phyloP scores from a whole-genome alignment of 2,888 invertebrate genomes.

The Nasonia oneida region DNA sequence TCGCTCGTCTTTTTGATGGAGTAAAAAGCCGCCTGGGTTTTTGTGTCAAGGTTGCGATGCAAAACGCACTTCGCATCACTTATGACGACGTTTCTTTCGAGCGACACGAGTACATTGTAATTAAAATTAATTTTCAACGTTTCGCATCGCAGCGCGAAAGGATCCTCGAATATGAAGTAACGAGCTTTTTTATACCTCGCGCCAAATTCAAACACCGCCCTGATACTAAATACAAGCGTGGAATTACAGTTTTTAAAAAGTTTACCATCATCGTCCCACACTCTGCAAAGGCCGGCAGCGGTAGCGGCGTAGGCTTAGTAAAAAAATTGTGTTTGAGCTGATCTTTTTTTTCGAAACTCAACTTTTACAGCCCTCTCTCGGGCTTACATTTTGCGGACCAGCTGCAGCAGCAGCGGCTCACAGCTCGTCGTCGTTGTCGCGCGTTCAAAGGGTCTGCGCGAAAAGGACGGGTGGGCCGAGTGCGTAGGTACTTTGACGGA shows the following conservation, averaged over 20 bases:
- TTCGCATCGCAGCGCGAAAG: no score
- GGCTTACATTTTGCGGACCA: slow-evolving; percentile 3
- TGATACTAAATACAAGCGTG: background rate
- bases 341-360: background rate
- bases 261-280: background rate
- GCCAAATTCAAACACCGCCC: background rate
- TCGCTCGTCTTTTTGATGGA: no score
- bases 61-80: no score
- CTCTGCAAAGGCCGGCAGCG: background rate
- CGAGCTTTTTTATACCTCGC: background rate
- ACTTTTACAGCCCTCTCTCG: background rate
- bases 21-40: no score
- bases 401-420: background rate
- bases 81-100: no score
- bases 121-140: no score
- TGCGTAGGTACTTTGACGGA: background rate
- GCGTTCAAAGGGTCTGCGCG: background rate
- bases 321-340: slow-evolving; percentile 23
- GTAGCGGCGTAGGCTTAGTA: background rate
- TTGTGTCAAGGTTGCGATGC: no score
- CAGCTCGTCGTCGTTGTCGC: background rate
- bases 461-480: background rate
- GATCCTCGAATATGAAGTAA: no score
- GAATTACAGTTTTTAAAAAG: slow-evolving; percentile 7
- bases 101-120: no score